Conservation (phyloP, 2,113 vertebrate genomes). For the Thunnus thynnus region DNA sequence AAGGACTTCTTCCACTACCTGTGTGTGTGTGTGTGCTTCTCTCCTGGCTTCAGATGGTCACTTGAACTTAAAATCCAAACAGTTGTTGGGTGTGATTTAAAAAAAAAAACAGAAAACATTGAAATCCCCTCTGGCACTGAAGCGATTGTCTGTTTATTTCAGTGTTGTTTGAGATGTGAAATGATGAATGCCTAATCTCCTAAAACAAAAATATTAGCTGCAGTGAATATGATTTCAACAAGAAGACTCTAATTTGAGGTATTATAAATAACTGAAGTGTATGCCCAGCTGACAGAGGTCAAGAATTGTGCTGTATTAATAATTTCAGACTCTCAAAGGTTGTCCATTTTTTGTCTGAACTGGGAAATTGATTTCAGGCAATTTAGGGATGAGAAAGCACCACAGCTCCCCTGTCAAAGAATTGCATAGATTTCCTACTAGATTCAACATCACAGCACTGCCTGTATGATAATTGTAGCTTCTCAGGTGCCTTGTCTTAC, state of each 20-base stretch:
- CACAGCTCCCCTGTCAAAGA: neutral
- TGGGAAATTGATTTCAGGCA: constrained; percentile 47
- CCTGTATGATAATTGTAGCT: neutral
- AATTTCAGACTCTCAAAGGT: constrained; percentile 6
- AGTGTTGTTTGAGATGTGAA: neutral
- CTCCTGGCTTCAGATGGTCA: constrained; percentile 20
- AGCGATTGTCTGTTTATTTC: too few species aligned
- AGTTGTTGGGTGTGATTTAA: constrained; percentile 1
- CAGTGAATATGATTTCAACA: constrained; percentile 2
- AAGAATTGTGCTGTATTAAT: constrained; percentile 18
- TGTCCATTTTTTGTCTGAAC: constrained; percentile 37
- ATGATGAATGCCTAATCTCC: neutral
- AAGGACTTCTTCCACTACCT: constrained; percentile 72
- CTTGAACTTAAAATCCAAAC: constrained; percentile 15
- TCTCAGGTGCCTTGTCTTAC: neutral
- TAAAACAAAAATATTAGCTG: neutral
- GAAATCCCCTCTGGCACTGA: neutral
- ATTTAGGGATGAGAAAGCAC: constrained; percentile 19
- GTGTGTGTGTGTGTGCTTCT: constrained; percentile 36
- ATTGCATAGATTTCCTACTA: constrained; percentile 1
- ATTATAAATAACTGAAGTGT: constrained; percentile 44
- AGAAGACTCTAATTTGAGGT: constrained; percentile 9
- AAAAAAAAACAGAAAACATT: neutral
- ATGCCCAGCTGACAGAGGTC: constrained; percentile 11
- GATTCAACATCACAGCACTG: neutral